Conservation (phyloP, 2,113 vertebrate genomes). For the Castor canadensis region DNA sequence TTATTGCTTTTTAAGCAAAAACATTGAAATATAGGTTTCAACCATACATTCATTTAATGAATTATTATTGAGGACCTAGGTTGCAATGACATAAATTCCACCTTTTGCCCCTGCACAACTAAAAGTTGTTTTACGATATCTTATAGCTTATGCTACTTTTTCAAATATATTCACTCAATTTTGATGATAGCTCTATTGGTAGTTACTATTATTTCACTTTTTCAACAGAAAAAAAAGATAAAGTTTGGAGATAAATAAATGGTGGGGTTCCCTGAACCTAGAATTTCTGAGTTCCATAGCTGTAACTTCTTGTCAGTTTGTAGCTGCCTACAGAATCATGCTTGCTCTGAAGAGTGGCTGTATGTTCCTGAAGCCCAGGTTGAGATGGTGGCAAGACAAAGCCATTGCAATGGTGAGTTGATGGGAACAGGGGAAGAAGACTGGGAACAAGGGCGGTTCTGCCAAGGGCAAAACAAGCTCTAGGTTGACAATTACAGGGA, state of each 20-base stretch:
- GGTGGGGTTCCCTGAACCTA: background rate
- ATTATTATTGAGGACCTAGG: background rate
- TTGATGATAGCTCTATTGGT: background rate
- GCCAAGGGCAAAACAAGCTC: background rate
- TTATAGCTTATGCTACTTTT: background rate
- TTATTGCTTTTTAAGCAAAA: conserved; percentile 20
- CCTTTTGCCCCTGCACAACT: background rate
- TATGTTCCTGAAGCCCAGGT: background rate
- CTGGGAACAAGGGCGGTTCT: background rate
- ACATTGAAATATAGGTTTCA: background rate
- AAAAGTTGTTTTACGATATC: background rate
- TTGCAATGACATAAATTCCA: background rate
- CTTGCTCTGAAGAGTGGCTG: no score
- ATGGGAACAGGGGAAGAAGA: background rate
- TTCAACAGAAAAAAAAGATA: conserved; percentile 6
- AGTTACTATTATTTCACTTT: background rate
- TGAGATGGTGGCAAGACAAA: background rate
- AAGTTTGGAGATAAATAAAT: background rate
- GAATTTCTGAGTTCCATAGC: background rate
- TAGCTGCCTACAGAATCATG: background rate
- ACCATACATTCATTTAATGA: background rate
- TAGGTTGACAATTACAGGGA: background rate
- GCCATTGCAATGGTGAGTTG: background rate
- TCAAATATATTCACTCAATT: background rate
- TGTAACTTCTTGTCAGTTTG: background rate